Conservation (phyloP, 2,797 vertebrate genomes). For the Anabas testudineus region DNA sequence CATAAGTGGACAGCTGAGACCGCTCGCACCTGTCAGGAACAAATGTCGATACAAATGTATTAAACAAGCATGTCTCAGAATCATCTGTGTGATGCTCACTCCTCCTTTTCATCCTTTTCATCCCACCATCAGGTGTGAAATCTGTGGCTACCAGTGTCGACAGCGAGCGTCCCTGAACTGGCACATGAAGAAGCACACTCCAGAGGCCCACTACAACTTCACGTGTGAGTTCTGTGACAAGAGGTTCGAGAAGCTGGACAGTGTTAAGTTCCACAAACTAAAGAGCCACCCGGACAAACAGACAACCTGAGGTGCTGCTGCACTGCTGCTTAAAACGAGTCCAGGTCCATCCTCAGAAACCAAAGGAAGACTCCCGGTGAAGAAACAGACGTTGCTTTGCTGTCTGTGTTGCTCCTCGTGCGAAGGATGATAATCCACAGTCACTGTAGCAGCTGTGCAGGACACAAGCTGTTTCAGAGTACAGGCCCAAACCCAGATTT, state of each 20-base stretch:
- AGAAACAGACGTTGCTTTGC: constrained; percentile 18
- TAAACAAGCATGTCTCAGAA: neutral
- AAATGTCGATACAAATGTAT: neutral
- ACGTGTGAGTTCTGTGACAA: constrained; percentile 93
- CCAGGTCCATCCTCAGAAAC: neutral
- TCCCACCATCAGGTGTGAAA: constrained; percentile 87
- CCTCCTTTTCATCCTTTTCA: neutral
- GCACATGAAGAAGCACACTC: constrained; percentile 95
- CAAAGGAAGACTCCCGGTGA: constrained; percentile 7
- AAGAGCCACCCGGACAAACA: constrained; percentile 93
- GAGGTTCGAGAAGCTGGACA: constrained; percentile 93
- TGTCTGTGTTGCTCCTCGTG: neutral
- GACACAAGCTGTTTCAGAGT: constrained; percentile 21
- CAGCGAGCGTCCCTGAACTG: constrained; percentile 95
- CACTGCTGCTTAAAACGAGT: neutral
- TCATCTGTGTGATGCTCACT: neutral
- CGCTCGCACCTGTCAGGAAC: too few species aligned
- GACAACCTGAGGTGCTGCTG: constrained; percentile 71
- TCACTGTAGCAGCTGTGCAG: constrained; percentile 58
- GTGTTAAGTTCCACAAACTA: constrained; percentile 93
- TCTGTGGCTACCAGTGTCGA: constrained; percentile 95
- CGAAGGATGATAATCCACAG: constrained; percentile 3
- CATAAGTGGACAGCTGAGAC: too few species aligned
- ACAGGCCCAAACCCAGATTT: neutral
- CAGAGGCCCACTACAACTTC: constrained; percentile 91